Evolutionary conservation across 2,888 invertebrate genomes (phyloP).

Genomic region (Aspidiotus destructor): DNA sequence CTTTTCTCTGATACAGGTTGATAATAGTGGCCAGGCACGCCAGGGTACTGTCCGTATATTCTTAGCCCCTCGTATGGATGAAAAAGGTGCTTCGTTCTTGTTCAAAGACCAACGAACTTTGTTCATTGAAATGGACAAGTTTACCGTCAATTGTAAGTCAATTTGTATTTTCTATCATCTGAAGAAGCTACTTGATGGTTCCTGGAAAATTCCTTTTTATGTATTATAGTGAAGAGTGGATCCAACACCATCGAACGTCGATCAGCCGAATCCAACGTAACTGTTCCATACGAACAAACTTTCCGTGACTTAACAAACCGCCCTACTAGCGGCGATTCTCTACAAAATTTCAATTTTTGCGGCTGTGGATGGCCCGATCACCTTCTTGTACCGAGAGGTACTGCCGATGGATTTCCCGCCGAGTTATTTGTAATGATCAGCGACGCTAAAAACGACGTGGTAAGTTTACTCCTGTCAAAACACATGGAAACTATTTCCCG

Average conservation of each 20-base stretch:
- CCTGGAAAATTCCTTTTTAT: background rate
- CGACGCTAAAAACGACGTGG: slow-evolving; percentile 38
- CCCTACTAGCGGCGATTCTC: slow-evolving; percentile 40
- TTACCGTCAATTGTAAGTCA: slow-evolving; percentile 48
- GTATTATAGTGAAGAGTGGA: slow-evolving; percentile 53
- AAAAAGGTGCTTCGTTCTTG: slow-evolving; percentile 53
- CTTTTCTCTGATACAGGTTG: slow-evolving; percentile 31
- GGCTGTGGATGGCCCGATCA: slow-evolving; percentile 55
- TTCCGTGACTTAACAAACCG: slow-evolving; percentile 62
- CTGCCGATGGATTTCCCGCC: slow-evolving; percentile 40
- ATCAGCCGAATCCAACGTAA: slow-evolving; percentile 65
- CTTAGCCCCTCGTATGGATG: slow-evolving; percentile 55
- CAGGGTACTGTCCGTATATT: slow-evolving; percentile 61
- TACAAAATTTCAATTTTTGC: slow-evolving; percentile 62
- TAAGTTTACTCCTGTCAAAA: slow-evolving; percentile 12
- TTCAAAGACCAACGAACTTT: slow-evolving; percentile 53
- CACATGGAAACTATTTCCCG: too few species aligned
- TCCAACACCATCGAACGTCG: slow-evolving; percentile 55
- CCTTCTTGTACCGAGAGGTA: slow-evolving; percentile 43
- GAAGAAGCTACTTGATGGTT: background rate
- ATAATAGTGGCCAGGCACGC: slow-evolving; percentile 41
- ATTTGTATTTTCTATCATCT: too few species aligned
- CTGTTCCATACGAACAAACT: slow-evolving; percentile 70
- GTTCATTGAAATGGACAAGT: slow-evolving; percentile 65
- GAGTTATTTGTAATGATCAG: slow-evolving; percentile 42